These are phyloP conservation scores for Platorchestia sp. DNA, from an alignment of 1,140 invertebrate species.

Conservation along the genomic window DNA sequence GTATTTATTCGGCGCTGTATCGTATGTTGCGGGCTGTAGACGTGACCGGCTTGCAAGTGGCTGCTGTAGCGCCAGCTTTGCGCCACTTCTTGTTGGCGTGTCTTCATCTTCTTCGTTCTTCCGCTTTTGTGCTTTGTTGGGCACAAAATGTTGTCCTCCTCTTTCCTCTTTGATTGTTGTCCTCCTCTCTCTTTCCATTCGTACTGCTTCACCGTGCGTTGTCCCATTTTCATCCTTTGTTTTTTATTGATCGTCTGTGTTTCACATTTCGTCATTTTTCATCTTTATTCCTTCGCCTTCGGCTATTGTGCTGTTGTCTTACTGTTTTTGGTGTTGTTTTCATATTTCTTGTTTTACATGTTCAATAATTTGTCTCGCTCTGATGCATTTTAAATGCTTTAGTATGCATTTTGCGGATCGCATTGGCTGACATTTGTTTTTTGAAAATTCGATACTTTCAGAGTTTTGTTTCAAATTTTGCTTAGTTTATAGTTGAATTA, in stretches of 20 bases:
- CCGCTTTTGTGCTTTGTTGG: background rate
- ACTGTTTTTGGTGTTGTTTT: background rate
- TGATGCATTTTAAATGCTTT: background rate
- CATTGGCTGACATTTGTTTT: background rate
- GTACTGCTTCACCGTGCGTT: background rate
- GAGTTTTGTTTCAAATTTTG: background rate
- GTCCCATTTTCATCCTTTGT: background rate
- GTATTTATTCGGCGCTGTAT: conserved; percentile 40
- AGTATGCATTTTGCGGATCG: background rate
- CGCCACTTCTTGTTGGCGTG: background rate
- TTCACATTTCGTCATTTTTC: background rate
- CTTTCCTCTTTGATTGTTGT: background rate
- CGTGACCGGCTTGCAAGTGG: conserved; percentile 34
- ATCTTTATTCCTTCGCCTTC: background rate
- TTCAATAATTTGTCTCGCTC: background rate
- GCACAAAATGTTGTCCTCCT: background rate
- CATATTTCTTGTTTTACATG: background rate
- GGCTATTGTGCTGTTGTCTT: background rate
- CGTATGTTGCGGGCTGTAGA: conserved; percentile 21
- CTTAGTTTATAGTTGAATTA: background rate
- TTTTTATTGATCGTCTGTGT: background rate
- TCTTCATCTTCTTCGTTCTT: background rate
- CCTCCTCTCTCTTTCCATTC: background rate
- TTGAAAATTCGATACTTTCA: background rate
- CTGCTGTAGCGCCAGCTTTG: conserved; percentile 1